Percentiles rank a stretch among this genome's conserved stretches.
Conservation (phyloP, 2,113 vertebrate species). For the Eurypyga helias region DNA sequence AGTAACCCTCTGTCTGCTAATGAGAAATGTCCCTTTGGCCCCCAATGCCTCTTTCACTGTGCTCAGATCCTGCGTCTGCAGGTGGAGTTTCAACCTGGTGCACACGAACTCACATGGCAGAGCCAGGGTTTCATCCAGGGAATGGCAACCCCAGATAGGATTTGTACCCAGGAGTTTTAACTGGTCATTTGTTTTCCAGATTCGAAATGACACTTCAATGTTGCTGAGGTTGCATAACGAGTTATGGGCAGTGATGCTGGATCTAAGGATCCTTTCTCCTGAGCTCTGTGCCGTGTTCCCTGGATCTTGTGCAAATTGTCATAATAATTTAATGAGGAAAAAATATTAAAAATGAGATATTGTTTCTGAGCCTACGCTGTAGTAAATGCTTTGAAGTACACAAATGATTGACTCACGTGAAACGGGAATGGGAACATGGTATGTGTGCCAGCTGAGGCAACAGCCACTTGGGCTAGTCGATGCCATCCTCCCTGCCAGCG, state of each 20-base stretch:
- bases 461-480: fast-evolving
- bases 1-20: too few species aligned
- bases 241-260: background rate
- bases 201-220: fast-evolving
- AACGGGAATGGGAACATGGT: fast-evolving
- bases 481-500: background rate
- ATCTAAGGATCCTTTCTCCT: background rate
- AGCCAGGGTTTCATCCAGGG: background rate
- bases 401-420: background rate
- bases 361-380: background rate
- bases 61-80: background rate
- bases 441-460: background rate
- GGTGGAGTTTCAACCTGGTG: background rate
- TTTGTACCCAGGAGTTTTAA: background rate
- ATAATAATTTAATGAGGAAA: background rate
- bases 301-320: background rate
- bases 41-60: fast-evolving
- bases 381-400: background rate
- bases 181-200: background rate
- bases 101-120: fast-evolving
- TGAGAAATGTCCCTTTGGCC: background rate
- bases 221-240: background rate
- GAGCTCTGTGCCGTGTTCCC: fast-evolving
- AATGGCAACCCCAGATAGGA: background rate
- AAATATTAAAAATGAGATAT: background rate